Base-by-base conservation (phyloP, 2,888 invertebrate genomes). In the Chalcis sispes region DNA sequence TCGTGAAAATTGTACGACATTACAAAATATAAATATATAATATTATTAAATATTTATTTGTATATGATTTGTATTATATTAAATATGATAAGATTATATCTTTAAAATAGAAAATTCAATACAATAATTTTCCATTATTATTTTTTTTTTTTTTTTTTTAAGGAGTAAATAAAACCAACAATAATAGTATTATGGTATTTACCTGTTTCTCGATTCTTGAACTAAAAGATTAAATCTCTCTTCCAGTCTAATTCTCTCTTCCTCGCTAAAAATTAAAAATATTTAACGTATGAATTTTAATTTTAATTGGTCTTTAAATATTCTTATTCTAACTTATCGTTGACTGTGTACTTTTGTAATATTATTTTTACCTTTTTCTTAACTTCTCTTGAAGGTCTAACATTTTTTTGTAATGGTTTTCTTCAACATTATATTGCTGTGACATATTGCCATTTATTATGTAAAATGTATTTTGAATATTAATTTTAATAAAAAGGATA, bases 311-410 rank as follows among this genome's bases (percentile, higher is more conserved):
- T 20, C n/a, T 61, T 23, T 58, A 61, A 65, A 40, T 69, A 1
- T 25, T 8, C 2, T 13, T 25, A 10, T 52, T 29, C 4, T n/a
- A 8, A 66, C 23, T 13, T 46, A 29, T 79, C 84, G 15, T 23
- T 61, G n/a, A 40, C 8, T 15, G 2, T 4, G 23, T 20, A 61
- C 1, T 1, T 23, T 13, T 61, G 1, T 42, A 25, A 23, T 58
- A n/a, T n/a, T n/a, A n/a, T n/a, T n/a, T n/a, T 50, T 72, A 78
- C 88, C 88, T 88, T 75, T 83, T 85, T 7, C 86, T 84, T 75
- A 87, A 79, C 72, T 84, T 87, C 69, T 87, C 86, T 69, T 88
- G 88, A 36, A 88, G 78, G 40, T 87, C 85, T 54, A 88, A 72
- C 87, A 88, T 88, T 72, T 82, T 85, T 78, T 83, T 86, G 72